phyloP scores from a whole-genome alignment of 64 coral and sea anemone species.

The Trachythela sp. region DNA sequence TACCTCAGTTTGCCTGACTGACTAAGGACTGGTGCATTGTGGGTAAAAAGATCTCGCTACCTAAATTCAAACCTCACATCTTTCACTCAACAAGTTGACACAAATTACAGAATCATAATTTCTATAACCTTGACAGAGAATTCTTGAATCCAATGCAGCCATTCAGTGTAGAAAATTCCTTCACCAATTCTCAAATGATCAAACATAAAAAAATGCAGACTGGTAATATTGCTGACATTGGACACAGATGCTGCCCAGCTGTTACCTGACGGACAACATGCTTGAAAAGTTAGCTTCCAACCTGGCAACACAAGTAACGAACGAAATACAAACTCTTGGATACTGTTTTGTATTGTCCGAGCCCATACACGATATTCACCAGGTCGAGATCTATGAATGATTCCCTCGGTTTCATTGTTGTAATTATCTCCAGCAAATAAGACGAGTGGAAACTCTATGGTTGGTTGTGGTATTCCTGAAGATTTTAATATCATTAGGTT shows the following conservation, averaged over 20 bases:
- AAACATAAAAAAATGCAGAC: constrained; percentile 92
- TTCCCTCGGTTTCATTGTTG: constrained; percentile 57
- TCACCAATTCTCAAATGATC: constrained; percentile 60
- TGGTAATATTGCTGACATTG: constrained; percentile 66
- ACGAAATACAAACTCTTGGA: constrained; percentile 68
- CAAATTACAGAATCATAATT: no score
- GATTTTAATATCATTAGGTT: background rate
- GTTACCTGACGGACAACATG: constrained; percentile 74
- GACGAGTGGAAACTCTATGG: constrained; percentile 70
- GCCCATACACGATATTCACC: constrained; percentile 82
- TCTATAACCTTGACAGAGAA: constrained; percentile 67
- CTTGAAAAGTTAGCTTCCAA: constrained; percentile 74
- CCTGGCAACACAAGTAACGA: constrained; percentile 70
- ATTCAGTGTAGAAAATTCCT: constrained; percentile 86
- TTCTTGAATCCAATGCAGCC: constrained; percentile 79
- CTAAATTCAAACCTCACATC: no score
- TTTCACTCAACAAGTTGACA: no score
- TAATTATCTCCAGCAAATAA: constrained; percentile 67
- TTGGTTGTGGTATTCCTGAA: constrained; percentile 68
- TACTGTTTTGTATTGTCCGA: constrained; percentile 51
- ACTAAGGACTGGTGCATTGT: no score
- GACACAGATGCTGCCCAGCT: constrained; percentile 43
- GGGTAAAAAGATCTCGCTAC: no score
- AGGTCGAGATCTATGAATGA: constrained; percentile 49
- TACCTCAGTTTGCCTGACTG: no score